Conservation (phyloP, 2,797 vertebrate species). For the Peromyscus nudipes region DNA sequence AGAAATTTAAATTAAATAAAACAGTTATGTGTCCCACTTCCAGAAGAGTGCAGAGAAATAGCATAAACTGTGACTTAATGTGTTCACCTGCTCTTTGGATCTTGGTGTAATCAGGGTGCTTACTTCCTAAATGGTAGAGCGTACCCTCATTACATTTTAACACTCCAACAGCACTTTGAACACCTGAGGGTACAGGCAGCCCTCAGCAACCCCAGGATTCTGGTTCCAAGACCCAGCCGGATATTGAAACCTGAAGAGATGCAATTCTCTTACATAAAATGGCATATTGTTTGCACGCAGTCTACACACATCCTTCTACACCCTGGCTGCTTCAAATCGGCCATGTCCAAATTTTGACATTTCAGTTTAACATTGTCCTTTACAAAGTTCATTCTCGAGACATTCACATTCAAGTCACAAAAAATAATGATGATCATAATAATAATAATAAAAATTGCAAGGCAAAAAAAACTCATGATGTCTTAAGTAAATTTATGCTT, state of each 20-base stretch:
- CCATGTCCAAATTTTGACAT: not conserved
- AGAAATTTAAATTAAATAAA: not conserved
- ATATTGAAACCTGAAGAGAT: not conserved
- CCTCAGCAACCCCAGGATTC: not conserved
- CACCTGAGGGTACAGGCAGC: not conserved
- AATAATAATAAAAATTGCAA: not conserved
- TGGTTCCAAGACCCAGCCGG: not conserved
- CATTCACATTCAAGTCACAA: not conserved
- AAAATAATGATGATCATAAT: not conserved
- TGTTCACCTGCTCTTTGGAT: not conserved
- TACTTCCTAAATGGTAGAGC: not conserved
- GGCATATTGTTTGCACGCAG: rapidly evolving
- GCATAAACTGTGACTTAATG: not conserved
- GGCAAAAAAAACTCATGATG: not conserved
- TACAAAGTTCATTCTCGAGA: not conserved
- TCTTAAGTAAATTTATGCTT: not conserved
- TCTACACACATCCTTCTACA: no score
- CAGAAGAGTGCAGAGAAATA: not conserved
- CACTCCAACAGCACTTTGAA: not conserved
- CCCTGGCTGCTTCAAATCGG: not conserved
- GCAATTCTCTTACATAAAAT: not conserved
- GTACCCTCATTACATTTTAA: not conserved
- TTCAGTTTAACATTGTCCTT: not conserved
- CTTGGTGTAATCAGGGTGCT: not conserved
- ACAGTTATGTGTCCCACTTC: not conserved